These are phyloP conservation scores for Blastomussa wellsi DNA, from an alignment of 92 coral and sea anemone species.

Conservation along the genomic window DNA sequence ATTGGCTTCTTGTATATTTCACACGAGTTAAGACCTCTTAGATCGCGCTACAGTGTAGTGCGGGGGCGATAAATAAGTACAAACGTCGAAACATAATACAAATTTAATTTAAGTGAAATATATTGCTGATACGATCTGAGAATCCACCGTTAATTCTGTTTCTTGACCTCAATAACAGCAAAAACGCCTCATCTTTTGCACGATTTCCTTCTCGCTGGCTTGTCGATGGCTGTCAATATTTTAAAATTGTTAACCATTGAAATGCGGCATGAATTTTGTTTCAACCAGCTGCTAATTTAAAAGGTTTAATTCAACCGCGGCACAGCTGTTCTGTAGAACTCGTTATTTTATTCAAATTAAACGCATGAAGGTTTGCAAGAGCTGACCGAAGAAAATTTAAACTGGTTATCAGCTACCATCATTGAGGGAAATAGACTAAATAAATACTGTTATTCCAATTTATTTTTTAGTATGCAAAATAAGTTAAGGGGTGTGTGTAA, in stretches of 20 bases:
- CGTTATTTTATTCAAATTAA: not conserved
- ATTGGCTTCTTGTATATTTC: not conserved
- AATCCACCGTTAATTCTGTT: not conserved
- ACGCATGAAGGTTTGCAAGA: not conserved
- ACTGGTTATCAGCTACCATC: not conserved
- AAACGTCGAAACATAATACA: not conserved
- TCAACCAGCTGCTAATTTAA: constrained; percentile 1
- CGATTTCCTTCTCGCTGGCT: not conserved
- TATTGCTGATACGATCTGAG: not conserved
- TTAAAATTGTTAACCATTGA: not conserved
- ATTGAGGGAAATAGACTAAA: not conserved
- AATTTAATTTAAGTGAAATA: not conserved
- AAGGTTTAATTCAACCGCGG: not conserved
- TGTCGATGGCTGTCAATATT: not conserved
- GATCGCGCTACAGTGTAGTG: not conserved
- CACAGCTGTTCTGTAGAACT: not conserved
- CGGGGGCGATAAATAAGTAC: constrained; percentile 1
- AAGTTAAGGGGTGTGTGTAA: not conserved
- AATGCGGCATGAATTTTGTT: not conserved
- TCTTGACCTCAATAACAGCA: not conserved
- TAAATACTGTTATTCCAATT: not conserved
- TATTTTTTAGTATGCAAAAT: not conserved
- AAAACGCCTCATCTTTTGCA: not conserved
- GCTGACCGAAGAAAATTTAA: not conserved
- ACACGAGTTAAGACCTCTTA: not conserved